Percentiles rank a stretch among this genome's conserved stretches.
Evolutionary conservation across 1,140 invertebrate genomes (phyloP).

Genomic region (Rhyzopertha dominica): DNA sequence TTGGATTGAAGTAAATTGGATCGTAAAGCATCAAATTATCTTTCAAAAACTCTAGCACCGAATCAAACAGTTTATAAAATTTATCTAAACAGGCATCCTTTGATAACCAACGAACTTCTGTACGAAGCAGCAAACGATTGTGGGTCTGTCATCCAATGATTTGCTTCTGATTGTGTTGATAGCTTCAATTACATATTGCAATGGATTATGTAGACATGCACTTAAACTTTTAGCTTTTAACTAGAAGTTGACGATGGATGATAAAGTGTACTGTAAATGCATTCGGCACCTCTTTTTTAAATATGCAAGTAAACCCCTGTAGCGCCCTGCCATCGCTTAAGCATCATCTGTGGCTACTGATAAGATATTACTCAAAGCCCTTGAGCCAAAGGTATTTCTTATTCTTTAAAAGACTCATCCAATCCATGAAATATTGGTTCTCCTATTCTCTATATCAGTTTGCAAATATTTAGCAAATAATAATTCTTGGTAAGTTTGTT

Average conservation of each 20-base stretch:
- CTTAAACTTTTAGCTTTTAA: slow-evolving; percentile 22
- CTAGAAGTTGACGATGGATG: slow-evolving; percentile 23
- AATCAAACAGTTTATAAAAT: no score
- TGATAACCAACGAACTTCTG: no score
- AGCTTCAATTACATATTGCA: slow-evolving; percentile 21
- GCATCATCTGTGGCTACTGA: slow-evolving; percentile 39
- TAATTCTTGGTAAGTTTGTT: no score
- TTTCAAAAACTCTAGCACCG: no score
- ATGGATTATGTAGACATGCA: slow-evolving; percentile 19
- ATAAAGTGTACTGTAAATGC: slow-evolving; percentile 22
- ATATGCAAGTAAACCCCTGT: no score
- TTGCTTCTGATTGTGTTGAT: slow-evolving; percentile 15
- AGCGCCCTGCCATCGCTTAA: slow-evolving; percentile 31
- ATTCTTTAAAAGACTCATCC: no score
- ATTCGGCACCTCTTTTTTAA: slow-evolving; percentile 33
- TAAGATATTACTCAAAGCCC: slow-evolving; percentile 33
- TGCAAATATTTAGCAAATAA: no score
- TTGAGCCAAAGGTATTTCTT: slow-evolving; percentile 34
- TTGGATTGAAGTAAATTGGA: slow-evolving; percentile 11
- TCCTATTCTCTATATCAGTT: no score
- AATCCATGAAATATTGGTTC: slow-evolving; percentile 33
- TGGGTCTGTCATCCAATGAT: slow-evolving; percentile 23
- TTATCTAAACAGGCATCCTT: no score
- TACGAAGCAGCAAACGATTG: slow-evolving; percentile 12
- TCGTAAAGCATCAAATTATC: no score